These are phyloP conservation scores for Lasioglossum zephyrum DNA, from an alignment of 2,888 invertebrate genomes.

Conservation along the genomic window DNA sequence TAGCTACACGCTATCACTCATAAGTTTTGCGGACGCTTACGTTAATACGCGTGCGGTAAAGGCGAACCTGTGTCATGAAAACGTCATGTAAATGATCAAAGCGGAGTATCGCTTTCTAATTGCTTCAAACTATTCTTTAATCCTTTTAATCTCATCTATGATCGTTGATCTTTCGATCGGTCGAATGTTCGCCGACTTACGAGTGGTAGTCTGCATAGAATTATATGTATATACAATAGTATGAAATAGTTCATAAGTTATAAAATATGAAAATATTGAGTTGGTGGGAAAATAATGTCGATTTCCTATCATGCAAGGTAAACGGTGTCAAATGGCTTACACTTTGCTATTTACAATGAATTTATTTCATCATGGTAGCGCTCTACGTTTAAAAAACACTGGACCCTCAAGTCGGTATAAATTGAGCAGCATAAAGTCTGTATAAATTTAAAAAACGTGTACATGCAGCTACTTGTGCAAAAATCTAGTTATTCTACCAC, in stretches of 20 bases:
- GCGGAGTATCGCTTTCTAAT: background rate
- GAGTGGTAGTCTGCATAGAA: background rate
- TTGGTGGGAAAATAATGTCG: constrained; percentile 5
- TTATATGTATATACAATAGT: constrained; percentile 25
- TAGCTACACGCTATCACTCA: constrained; percentile 9
- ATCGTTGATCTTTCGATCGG: background rate
- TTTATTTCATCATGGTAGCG: constrained; percentile 2
- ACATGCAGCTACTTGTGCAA: constrained; percentile 8
- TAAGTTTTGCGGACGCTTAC: background rate
- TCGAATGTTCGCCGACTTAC: background rate
- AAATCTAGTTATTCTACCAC: background rate
- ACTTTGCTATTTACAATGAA: background rate
- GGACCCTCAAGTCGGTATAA: background rate
- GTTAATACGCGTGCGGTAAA: background rate
- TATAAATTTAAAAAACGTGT: constrained; percentile 8
- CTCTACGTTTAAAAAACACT: background rate
- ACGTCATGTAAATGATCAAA: background rate
- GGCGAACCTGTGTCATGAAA: background rate
- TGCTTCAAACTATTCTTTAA: background rate
- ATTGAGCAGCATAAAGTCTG: background rate
- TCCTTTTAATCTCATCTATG: background rate
- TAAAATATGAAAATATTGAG: constrained; percentile 39
- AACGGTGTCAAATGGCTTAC: background rate
- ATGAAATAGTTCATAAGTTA: constrained; percentile 35
- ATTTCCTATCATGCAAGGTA: background rate